Base-by-base conservation (phyloP, 2,797 vertebrate species). In the Bradypus variegatus region DNA sequence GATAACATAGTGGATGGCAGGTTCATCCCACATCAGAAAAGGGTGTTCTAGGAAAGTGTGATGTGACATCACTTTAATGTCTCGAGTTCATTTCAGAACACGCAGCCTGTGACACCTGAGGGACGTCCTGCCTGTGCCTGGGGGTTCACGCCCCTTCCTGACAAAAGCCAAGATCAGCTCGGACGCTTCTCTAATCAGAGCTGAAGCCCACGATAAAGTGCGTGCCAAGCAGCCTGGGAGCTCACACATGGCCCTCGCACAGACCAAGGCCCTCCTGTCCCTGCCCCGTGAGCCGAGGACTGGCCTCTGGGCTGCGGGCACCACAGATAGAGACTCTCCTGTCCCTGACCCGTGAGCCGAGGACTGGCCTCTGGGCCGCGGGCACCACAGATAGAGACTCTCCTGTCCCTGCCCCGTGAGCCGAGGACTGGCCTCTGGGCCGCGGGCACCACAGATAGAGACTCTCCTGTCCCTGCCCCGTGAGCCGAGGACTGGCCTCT, bases 11-110 rank as follows among this genome's bases (percentile, higher is more conserved):
- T n/a, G 65, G 21, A n/a, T n/a, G 33, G 16, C 58, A 58, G 13
- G 65, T 67, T 67, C 7, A 9, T 67, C 33, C 33, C 18, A n/a
- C 10, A 18, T n/a, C 18, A 18, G 65, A 67, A 67, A n/a, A n/a
- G 33, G 18, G 65, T 67, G 31, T n/a, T 67, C 65, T 67, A n/a
- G 67, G 12, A 21, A 8, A 10, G 8, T 1, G 29, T 23, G 8
- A 31, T 29, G 45, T 0, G 33, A 6, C 1, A 0, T 18, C 6
- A 4, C 58, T n/a, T 41, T 36, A 4, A 4, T 25, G 2, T 23
- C 82, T 31, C 82, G 14, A 10, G 16, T 36, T 8, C 15, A 9
- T 69, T 65, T 53, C 23, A 15, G 36, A 58, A 15, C 6, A 10
- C 38, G 41, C 10, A 2, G 65, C 3, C 3, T 1, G 7, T 13